These are phyloP conservation scores for Cyphotilapia sp. DNA, from an alignment of 2,113 vertebrate genomes.

Conservation along the genomic window DNA sequence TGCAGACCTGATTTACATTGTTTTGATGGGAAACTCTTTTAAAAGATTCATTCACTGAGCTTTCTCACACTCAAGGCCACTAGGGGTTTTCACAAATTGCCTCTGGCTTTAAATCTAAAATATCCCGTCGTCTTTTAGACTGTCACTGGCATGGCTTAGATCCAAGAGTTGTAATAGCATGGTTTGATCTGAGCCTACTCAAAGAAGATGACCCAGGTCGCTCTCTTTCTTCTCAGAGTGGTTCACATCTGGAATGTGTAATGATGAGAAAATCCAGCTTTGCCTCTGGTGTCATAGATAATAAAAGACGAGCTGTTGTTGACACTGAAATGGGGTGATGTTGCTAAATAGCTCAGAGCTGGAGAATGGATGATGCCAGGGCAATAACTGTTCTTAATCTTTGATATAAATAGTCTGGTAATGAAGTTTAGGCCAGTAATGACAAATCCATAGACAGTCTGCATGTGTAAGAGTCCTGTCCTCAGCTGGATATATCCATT, in stretches of 20 bases:
- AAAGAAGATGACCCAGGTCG: conserved; percentile 34
- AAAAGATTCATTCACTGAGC: conserved; percentile 15
- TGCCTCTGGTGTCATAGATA: conserved; percentile 29
- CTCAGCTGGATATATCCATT: conserved; percentile 27
- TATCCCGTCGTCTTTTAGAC: conserved; percentile 46
- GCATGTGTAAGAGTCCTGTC: not conserved
- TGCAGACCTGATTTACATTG: conserved; percentile 7
- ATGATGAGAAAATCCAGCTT: conserved; percentile 18
- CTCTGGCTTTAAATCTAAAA: conserved; percentile 53
- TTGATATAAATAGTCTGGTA: not conserved
- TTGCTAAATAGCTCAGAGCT: not conserved
- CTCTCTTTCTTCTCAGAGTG: conserved; percentile 29
- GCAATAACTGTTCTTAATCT: conserved; percentile 1
- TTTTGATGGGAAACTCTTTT: conserved; percentile 9
- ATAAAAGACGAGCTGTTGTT: conserved; percentile 46
- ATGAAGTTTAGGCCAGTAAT: not conserved
- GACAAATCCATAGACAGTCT: not conserved
- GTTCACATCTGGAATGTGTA: conserved; percentile 59
- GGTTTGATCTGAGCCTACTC: conserved; percentile 25
- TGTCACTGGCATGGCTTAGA: conserved; percentile 29
- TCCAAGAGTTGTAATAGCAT: conserved; percentile 21
- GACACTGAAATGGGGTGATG: conserved; percentile 23
- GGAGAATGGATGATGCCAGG: not conserved
- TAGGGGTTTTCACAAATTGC: conserved; percentile 24
- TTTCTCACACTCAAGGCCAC: conserved; percentile 35